Base-by-base conservation (phyloP, 2,888 invertebrate species). In the Argyra leucocephala region DNA sequence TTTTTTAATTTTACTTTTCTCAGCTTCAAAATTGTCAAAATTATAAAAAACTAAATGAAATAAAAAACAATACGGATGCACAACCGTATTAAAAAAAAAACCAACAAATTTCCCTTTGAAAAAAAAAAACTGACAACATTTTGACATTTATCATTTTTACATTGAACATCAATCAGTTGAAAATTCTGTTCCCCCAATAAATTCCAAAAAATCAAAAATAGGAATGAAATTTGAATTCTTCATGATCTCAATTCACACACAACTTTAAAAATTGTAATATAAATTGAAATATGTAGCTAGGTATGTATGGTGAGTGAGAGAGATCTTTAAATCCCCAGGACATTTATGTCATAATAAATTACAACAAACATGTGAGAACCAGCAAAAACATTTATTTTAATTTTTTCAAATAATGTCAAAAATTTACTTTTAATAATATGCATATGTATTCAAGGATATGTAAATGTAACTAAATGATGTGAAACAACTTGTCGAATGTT, bases 141-240 rank as follows among this genome's bases (percentile, higher is more conserved):
- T 48, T 48, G 48, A 48, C 48, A 48, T 48, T 48, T 48, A 48
- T 48, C 48, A 48, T 48, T 48, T 48, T 48, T 48, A 48, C 48
- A 12, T 48, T 48, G 2, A 48, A 48, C 15, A 48, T 48, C 48
- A 48, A 48, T 48, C 48, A 48, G 15, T 31, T 31, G 31, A 31
- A 7, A 31, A n/a, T n/a, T 48, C 9, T 48, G 18, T 18, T 15
- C 12, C 18, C 48, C 18, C 18, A 18, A 12, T n/a, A n/a, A n/a
- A n/a, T n/a, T n/a, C n/a, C n/a, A n/a, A n/a, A n/a, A n/a, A n/a
- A n/a, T n/a, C n/a, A n/a, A n/a, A n/a, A n/a, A n/a, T n/a, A n/a
- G n/a, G n/a, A n/a, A n/a, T n/a, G n/a, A n/a, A n/a, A n/a, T n/a
- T n/a, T 48, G 6, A 9, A 10, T 6, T 37, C 12, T 37, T 48